A percentile compares a stretch with the other conserved stretches of the same genome.
phyloP scores from a whole-genome alignment of 2,888 invertebrate genomes.

The Drosophila kambysellisi region DNA sequence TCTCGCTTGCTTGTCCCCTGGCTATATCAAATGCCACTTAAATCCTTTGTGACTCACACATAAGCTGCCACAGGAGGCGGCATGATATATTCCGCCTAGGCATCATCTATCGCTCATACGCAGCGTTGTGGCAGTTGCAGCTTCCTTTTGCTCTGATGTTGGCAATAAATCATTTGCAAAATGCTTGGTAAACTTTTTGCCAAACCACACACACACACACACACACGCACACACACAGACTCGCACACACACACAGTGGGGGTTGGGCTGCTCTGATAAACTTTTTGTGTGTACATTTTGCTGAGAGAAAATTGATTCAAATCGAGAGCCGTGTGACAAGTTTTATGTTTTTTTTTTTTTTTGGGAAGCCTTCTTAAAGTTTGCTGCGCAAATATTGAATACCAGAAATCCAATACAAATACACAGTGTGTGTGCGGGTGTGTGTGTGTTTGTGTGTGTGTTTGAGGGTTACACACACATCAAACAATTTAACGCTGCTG shows the following conservation, averaged over 20 bases:
- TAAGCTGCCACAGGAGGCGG: not conserved
- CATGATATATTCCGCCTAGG: slow-evolving; percentile 6
- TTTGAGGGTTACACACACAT: slow-evolving; percentile 37
- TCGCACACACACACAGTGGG: not conserved
- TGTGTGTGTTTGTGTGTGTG: not conserved
- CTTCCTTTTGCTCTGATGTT: slow-evolving; percentile 28
- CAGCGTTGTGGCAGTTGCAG: slow-evolving; percentile 43
- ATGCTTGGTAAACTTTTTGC: slow-evolving; percentile 62
- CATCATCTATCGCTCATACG: slow-evolving; percentile 53
- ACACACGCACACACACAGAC: not conserved
- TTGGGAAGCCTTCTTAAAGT: slow-evolving; percentile 42
- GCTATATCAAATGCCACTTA: slow-evolving; percentile 67
- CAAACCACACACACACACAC: slow-evolving; percentile 26
- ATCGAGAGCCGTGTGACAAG: slow-evolving; percentile 20
- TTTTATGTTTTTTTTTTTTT: not conserved
- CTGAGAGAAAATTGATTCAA: slow-evolving; percentile 55
- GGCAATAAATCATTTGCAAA: slow-evolving; percentile 72
- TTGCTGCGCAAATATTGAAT: slow-evolving; percentile 60
- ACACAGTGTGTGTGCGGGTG: slow-evolving; percentile 22
- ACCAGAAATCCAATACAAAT: slow-evolving; percentile 61
- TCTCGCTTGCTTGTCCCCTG: slow-evolving; percentile 14
- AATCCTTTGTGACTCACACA: slow-evolving; percentile 50
- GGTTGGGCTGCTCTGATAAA: slow-evolving; percentile 31
- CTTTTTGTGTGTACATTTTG: slow-evolving; percentile 46
- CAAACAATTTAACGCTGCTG: slow-evolving; percentile 62